Conservation (phyloP, 2,113 vertebrate species). For the Psophia crepitans region DNA sequence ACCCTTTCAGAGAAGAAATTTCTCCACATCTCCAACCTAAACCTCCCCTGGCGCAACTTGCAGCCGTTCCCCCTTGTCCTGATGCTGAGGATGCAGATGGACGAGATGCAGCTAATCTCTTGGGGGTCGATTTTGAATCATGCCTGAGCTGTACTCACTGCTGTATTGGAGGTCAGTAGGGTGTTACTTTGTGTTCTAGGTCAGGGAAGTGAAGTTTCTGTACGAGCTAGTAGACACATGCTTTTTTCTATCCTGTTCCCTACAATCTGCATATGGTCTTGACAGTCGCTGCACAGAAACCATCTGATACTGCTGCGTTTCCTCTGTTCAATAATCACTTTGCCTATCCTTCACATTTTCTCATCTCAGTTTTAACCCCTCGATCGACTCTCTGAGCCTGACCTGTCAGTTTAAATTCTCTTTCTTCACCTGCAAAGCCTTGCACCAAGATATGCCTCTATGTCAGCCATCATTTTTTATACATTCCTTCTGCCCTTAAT, state of each 20-base stretch:
- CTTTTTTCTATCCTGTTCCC: neutral
- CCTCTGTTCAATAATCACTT: neutral
- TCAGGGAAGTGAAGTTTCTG: neutral
- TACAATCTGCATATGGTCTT: neutral
- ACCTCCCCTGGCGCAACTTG: no score
- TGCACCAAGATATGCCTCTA: neutral
- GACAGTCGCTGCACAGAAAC: neutral
- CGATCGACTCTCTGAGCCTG: neutral
- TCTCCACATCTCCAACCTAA: no score
- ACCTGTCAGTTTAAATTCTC: neutral
- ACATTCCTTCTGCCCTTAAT: neutral
- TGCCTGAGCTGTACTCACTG: neutral
- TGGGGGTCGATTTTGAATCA: neutral
- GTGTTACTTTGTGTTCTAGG: neutral
- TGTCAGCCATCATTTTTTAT: neutral
- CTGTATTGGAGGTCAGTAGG: neutral
- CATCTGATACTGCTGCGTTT: neutral
- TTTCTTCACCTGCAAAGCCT: neutral
- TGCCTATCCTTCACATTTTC: neutral
- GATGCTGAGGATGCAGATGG: no score
- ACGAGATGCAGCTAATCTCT: neutral
- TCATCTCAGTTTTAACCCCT: neutral
- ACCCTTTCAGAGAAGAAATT: no score
- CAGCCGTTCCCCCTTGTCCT: no score
- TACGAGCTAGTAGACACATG: neutral